Conservation (phyloP, 2,888 invertebrate genomes). For the Hirtodrosophila duncani region DNA sequence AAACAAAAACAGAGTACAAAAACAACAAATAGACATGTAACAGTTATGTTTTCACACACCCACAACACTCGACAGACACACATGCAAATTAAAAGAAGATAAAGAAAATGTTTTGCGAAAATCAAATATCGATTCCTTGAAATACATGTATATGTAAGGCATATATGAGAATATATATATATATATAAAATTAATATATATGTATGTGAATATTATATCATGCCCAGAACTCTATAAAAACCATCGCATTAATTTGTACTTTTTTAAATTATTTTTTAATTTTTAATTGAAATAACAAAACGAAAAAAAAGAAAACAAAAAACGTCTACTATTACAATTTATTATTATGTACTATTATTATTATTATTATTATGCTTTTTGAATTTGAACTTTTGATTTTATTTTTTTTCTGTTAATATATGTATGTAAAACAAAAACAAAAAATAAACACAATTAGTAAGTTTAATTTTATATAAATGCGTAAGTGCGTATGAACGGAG, state of each 20-base stretch:
- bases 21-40: neutral
- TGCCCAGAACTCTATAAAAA: slow-evolving; percentile 66
- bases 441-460: slow-evolving; percentile 19
- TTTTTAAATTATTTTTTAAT: slow-evolving; percentile 65
- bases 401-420: slow-evolving; percentile 57
- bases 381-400: too few species aligned
- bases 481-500: slow-evolving; percentile 1
- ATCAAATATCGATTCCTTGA: slow-evolving; percentile 11
- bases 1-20: slow-evolving; percentile 61
- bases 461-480: slow-evolving; percentile 20
- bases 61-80: slow-evolving; percentile 19
- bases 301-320: slow-evolving; percentile 1
- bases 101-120: neutral
- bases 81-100: slow-evolving; percentile 14
- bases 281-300: slow-evolving; percentile 56
- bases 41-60: neutral
- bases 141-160: slow-evolving; percentile 4
- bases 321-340: slow-evolving; percentile 11
- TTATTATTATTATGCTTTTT: too few species aligned
- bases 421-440: slow-evolving; percentile 39
- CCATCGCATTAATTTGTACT: slow-evolving; percentile 68
- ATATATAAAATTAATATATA: slow-evolving; percentile 9
- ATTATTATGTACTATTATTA: too few species aligned
- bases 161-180: slow-evolving; percentile 5
- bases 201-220: slow-evolving; percentile 35